Evolutionary conservation across 1,140 invertebrate genomes (phyloP).

Genomic region (Philopotamus ludificatus): DNA sequence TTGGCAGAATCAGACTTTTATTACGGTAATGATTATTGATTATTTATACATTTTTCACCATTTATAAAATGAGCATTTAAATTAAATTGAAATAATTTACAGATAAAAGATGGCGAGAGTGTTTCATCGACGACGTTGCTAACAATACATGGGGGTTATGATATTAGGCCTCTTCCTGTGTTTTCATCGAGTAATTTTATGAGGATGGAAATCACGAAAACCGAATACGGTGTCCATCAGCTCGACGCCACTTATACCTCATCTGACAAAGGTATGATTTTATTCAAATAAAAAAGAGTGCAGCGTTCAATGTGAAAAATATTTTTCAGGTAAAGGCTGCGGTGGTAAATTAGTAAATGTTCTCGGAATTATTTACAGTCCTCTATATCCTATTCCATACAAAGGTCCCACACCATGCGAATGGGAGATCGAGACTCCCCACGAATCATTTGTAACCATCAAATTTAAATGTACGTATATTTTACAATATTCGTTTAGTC

Average conservation of each 20-base stretch:
- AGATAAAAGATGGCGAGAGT: conserved; percentile 25
- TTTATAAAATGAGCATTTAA: neutral
- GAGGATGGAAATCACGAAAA: neutral
- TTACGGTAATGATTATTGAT: neutral
- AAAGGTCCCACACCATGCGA: conserved; percentile 19
- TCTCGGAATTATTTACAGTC: conserved; percentile 14
- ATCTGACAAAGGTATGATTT: neutral
- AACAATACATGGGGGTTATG: neutral
- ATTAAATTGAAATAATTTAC: neutral
- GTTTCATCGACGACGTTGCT: neutral
- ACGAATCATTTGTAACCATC: neutral
- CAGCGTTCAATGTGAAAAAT: conserved; percentile 6
- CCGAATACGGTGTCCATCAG: neutral
- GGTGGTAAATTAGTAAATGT: conserved; percentile 6
- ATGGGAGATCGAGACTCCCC: conserved; percentile 24
- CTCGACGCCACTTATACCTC: neutral
- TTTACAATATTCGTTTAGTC: neutral
- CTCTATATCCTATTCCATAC: conserved; percentile 25
- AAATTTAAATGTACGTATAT: conserved; percentile 23
- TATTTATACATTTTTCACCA: neutral
- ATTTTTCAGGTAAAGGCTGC: conserved; percentile 26
- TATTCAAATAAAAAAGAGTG: neutral
- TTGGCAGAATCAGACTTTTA: no score
- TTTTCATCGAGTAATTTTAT: conserved; percentile 26
- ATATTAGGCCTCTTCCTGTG: conserved; percentile 11